These are phyloP conservation scores for Ctenosaura bakeri DNA, from an alignment of 2,797 vertebrate species.

Conservation along the genomic window DNA sequence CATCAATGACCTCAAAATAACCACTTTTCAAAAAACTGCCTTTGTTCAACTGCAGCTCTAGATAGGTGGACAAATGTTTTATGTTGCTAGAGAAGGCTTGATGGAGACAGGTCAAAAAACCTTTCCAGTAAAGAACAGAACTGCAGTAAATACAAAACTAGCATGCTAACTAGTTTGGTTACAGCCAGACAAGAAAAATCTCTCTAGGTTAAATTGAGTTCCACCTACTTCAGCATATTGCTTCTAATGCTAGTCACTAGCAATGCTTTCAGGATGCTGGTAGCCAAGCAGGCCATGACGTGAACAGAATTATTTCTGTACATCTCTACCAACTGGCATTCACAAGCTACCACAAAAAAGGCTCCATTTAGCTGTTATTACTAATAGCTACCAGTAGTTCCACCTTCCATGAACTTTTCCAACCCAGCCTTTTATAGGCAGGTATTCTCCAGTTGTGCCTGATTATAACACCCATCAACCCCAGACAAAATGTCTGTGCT, in stretches of 20 bases:
- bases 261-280: neutral
- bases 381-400: neutral
- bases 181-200: neutral
- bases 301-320: neutral
- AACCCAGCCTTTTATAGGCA: neutral
- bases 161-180: neutral
- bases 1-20: neutral
- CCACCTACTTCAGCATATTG: neutral
- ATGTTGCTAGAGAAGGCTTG: neutral
- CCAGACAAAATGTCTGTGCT: neutral
- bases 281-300: neutral
- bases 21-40: neutral
- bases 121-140: neutral
- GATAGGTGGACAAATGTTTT: neutral
- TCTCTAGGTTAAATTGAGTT: neutral
- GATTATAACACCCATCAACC: too few species aligned
- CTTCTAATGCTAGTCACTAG: neutral
- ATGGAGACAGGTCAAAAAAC: neutral
- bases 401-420: neutral
- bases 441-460: too few species aligned
- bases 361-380: neutral
- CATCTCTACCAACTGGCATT: neutral
- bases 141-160: neutral
- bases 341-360: neutral
- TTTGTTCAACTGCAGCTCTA: neutral